Base-by-base conservation (phyloP, 2,888 invertebrate genomes). In the Apantesis nais region DNA sequence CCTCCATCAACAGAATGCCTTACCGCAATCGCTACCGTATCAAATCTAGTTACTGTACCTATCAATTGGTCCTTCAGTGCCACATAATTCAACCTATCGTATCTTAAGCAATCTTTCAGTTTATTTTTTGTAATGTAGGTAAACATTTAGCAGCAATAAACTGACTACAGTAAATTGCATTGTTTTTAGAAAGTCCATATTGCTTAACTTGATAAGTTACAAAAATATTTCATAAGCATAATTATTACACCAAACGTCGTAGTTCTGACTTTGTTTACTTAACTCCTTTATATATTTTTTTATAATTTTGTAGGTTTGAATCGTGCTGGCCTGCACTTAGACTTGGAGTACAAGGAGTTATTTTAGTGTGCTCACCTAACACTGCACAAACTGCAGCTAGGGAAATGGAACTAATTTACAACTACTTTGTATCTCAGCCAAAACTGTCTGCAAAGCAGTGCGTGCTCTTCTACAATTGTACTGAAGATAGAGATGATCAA, bases 271-370 rank as follows among this genome's bases (percentile, higher is more conserved):
- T 58, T 34, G 34, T 29, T n/a, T n/a, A n/a, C n/a, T 29, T 2
- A 58, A 8, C 58, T 8, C 5, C 29, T 58, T 29, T 58, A 61
- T 0, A 22, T 29, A 9, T 22, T 25, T 11, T 25, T 55, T 44
- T 3, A 31, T 14, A 4, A 29, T 29, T 69, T 88, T 88, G 66
- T 82, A 97, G 97, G 84, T 97, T 96, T 90, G 96, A 97, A 86
- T 95, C 95, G 14, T 97, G 97, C 84, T 98, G 98, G 98, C 97
- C 97, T 44, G 97, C 97, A 1, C 95, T 98, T 74, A 96, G 97
- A 62, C 92, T 96, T 76, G 96, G 97, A 76, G 95, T 96, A 0
- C 95, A 96, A 76, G 98, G 97, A 12, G 96, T 97, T 12, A 95
- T 98, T 74, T 95, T 98, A 74, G 97, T 97, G 0, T 97, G 96